Conservation (phyloP, 2,888 invertebrate genomes). For the Phyto melanocephala region DNA sequence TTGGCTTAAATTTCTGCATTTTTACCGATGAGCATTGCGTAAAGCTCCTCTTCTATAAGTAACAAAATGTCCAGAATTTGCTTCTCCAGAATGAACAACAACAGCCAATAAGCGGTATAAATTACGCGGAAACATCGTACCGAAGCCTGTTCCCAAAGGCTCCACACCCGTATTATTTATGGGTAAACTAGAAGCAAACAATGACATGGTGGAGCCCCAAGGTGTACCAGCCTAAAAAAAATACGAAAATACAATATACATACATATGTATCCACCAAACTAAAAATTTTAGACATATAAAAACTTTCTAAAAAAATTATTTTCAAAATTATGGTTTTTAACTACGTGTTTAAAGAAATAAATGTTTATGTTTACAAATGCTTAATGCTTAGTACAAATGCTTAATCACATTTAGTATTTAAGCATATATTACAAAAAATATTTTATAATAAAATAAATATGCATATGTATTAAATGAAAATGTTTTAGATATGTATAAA, state of each 20-base stretch:
- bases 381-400: too few relatives aligned
- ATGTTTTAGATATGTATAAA: too few relatives aligned
- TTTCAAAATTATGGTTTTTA: too few relatives aligned
- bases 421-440: too few relatives aligned
- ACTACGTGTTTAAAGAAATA: too few relatives aligned
- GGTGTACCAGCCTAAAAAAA: constrained; percentile 76
- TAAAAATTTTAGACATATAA: too few relatives aligned
- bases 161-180: constrained; percentile 73
- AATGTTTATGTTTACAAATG: too few relatives aligned
- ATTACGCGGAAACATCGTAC: constrained; percentile 80
- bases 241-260: not conserved
- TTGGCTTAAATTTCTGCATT: not conserved
- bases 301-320: too few relatives aligned
- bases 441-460: too few relatives aligned
- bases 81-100: constrained; percentile 93
- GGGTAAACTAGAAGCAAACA: constrained; percentile 77
- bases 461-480: too few relatives aligned
- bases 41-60: constrained; percentile 89
- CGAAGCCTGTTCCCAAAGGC: constrained; percentile 71
- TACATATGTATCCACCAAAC: not conserved
- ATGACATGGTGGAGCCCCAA: constrained; percentile 79
- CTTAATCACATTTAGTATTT: too few relatives aligned
- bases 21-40: constrained; percentile 77
- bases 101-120: constrained; percentile 90
- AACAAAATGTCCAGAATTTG: constrained; percentile 95